Evolutionary conservation across 2,797 vertebrate genomes (phyloP).

Genomic region (Chanos chanos): DNA sequence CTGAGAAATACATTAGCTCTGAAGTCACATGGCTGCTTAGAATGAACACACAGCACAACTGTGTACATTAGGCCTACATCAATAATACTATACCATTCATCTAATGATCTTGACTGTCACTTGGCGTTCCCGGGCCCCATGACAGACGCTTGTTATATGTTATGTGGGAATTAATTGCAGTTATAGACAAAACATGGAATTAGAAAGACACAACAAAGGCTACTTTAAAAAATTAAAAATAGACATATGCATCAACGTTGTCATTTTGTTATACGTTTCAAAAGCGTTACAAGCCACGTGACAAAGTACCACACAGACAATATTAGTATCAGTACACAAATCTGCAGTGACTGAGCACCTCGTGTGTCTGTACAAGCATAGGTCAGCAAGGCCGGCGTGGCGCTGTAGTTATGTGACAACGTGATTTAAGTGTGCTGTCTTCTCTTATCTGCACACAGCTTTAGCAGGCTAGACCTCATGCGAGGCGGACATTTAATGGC

Average conservation of each 20-base stretch:
- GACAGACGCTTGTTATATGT: no score
- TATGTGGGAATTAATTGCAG: no score
- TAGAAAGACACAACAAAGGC: no score
- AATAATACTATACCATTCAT: no score
- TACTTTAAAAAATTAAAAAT: no score
- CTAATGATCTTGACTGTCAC: no score
- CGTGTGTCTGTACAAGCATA: neutral
- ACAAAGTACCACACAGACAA: neutral
- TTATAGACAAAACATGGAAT: no score
- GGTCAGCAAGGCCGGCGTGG: constrained; percentile 57
- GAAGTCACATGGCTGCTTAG: constrained; percentile 38
- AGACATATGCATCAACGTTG: no score
- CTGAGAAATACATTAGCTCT: constrained; percentile 54
- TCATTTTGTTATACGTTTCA: no score
- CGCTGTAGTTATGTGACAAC: constrained; percentile 59
- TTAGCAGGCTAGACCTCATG: constrained; percentile 29
- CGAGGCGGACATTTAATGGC: constrained; percentile 16
- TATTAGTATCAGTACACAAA: constrained; percentile 12
- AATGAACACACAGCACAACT: no score
- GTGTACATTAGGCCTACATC: no score
- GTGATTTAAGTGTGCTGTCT: constrained; percentile 65
- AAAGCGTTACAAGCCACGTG: neutral
- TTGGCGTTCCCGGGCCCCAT: no score
- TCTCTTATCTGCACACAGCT: constrained; percentile 57
- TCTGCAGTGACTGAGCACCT: constrained; percentile 15